Conservation (phyloP, 2,888 invertebrate species). For the Julus scanicus region DNA sequence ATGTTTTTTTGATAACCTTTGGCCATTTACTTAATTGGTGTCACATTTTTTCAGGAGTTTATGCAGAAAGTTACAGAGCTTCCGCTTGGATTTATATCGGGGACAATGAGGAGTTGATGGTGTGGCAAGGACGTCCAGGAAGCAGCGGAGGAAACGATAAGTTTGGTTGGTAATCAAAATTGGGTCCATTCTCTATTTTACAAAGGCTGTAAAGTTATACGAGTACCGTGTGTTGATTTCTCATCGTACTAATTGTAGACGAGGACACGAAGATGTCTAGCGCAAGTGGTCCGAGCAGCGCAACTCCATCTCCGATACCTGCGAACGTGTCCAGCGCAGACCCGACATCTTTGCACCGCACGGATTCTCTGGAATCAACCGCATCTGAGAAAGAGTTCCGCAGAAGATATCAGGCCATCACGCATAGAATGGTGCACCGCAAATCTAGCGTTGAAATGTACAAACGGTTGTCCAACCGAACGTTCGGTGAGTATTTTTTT, state of each 20-base stretch:
- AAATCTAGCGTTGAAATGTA: slow-evolving; percentile 92
- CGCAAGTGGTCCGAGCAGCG: slow-evolving; percentile 44
- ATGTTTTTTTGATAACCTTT: too few species aligned
- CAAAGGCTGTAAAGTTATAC: background rate
- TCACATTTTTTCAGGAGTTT: slow-evolving; percentile 75
- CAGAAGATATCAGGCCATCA: slow-evolving; percentile 85
- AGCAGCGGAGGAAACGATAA: slow-evolving; percentile 21
- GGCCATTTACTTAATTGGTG: too few species aligned
- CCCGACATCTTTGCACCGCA: slow-evolving; percentile 49
- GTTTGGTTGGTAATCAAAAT: slow-evolving; percentile 25
- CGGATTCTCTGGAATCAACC: slow-evolving; percentile 71
- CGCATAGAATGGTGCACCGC: slow-evolving; percentile 88
- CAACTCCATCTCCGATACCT: slow-evolving; percentile 59
- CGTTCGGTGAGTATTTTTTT: slow-evolving; percentile 74
- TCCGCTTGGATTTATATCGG: slow-evolving; percentile 82
- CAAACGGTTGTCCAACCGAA: slow-evolving; percentile 81
- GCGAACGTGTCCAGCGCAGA: slow-evolving; percentile 27
- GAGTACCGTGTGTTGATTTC: slow-evolving; percentile 3
- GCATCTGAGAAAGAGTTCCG: slow-evolving; percentile 88
- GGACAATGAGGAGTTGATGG: slow-evolving; percentile 76
- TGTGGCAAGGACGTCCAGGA: slow-evolving; percentile 68
- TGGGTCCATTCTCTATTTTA: too few species aligned
- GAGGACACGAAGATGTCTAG: slow-evolving; percentile 10
- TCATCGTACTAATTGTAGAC: background rate
- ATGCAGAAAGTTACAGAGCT: slow-evolving; percentile 78